Percentiles rank a stretch among this genome's conserved stretches.
Evolutionary conservation across 2,797 vertebrate species (phyloP).

Genomic region (Salarias fasciatus): DNA sequence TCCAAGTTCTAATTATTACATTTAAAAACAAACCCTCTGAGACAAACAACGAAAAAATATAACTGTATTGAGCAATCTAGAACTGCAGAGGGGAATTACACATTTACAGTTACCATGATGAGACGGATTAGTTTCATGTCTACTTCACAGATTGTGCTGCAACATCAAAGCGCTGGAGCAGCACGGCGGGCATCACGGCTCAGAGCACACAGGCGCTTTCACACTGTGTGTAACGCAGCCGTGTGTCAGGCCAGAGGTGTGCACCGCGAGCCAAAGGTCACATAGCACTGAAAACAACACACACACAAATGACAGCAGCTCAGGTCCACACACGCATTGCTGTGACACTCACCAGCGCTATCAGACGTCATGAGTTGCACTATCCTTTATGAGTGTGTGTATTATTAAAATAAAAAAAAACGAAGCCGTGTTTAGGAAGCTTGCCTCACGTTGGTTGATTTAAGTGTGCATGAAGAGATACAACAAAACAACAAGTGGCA

Average conservation of each 20-base stretch:
- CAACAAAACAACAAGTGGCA: conserved; percentile 33
- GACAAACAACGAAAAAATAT: too few relatives aligned
- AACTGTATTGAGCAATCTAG: too few relatives aligned
- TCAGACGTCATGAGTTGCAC: neutral
- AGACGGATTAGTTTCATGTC: too few relatives aligned
- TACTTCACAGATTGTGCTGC: too few relatives aligned
- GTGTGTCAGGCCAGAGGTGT: conserved; percentile 7
- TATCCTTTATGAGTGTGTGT: neutral
- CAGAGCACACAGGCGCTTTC: too few relatives aligned
- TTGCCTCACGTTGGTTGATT: conserved; percentile 1
- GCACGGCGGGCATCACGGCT: too few relatives aligned
- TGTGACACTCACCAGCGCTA: conserved; percentile 18
- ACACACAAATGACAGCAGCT: conserved; percentile 7
- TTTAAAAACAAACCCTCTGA: too few relatives aligned
- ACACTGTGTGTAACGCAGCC: neutral
- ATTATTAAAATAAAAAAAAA: too few relatives aligned
- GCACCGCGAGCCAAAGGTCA: conserved; percentile 30
- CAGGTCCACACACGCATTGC: neutral
- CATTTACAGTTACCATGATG: too few relatives aligned
- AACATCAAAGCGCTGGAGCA: too few relatives aligned
- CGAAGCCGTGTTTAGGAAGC: neutral
- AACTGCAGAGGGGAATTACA: too few relatives aligned
- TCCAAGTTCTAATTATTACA: too few relatives aligned
- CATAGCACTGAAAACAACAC: conserved; percentile 9
- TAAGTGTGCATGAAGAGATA: conserved; percentile 4